Percentiles rank a stretch among this genome's conserved stretches.
Conservation (phyloP, 2,797 vertebrate genomes). For the Sebastes matsubarae region DNA sequence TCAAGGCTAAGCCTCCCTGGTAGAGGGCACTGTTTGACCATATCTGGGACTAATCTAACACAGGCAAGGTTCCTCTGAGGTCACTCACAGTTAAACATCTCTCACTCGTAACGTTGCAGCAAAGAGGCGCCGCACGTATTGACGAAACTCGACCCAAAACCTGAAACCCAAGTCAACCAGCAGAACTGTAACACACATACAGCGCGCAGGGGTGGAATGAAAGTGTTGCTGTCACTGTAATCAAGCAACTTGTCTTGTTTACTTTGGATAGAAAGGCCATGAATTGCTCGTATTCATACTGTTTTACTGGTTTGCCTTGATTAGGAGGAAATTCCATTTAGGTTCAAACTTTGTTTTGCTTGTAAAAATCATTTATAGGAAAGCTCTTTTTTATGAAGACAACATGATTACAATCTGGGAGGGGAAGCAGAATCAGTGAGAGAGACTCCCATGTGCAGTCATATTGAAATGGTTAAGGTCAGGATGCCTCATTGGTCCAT, state of each 20-base stretch:
- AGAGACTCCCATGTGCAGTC: neutral
- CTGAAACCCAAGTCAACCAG: neutral
- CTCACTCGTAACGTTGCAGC: neutral
- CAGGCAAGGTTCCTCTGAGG: slow-evolving; percentile 12
- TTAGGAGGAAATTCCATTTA: slow-evolving; percentile 9
- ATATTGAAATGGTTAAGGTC: slow-evolving; percentile 7
- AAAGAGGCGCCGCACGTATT: neutral
- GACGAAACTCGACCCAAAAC: neutral
- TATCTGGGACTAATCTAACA: neutral
- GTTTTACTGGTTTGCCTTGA: neutral
- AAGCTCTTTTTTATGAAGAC: neutral
- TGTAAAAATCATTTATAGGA: slow-evolving; percentile 24
- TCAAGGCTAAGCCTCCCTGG: neutral
- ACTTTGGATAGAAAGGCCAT: neutral
- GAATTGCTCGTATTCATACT: neutral
- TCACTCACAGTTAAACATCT: slow-evolving; percentile 5
- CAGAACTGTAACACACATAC: neutral
- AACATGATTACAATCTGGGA: neutral
- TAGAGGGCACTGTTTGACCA: slow-evolving; percentile 47
- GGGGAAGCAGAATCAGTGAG: neutral
- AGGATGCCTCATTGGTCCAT: neutral
- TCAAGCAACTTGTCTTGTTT: neutral
- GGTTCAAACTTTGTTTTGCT: slow-evolving; percentile 8
- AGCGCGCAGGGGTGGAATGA: neutral
- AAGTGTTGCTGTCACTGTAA: neutral